Evolutionary conservation across 92 coral and sea anemone species (phyloP), one percentile per base, ranked within the genome.

Genomic region (Epizoanthus scotinus): DNA sequence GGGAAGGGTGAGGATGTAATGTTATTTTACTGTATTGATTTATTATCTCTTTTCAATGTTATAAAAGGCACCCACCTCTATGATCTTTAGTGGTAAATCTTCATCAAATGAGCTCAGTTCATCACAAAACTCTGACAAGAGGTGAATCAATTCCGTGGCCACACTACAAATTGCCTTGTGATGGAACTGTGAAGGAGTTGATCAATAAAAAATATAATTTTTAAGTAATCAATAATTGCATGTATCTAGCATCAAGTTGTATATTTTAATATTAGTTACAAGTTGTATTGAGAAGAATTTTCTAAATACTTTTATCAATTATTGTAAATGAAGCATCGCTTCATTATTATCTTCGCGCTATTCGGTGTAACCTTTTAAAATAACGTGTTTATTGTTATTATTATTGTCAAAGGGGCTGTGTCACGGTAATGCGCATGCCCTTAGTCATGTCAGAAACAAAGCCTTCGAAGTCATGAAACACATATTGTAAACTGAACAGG

Each of bases 131-230:
- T 93, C 95, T 24, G 98, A 95, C 50, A 95, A 78, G 54, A 93
- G 73, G 62, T 90, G 99, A 52, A 95, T 67, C 19, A 93, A 81
- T n/a, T 92, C 99, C 64, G 88, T 87, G 50, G 99, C 98, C 63
- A 95, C 91, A 34, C 81, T 90, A 54, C 90, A 93, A 42, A 95
- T 84, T 20, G 98, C 88, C 85, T 88, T 93, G 94, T 95, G 91
- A 66, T 91, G 89, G 82, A 95, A 95, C 99, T 95, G 69, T 19
- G 53, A 40, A 56, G 7, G 31, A 34, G 63, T 6, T 6, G 61
- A 31, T 7, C 26, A 26, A 44, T 27, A 81, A 62, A 27, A 18
- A 12, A 18, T 47, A 24, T 26, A 14, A 58, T 52, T 34, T 67
- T 6, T 53, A 67, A 34, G 2, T 18, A 24, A 22, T 22, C 67